Percentiles rank a stretch among this genome's conserved stretches.
Evolutionary conservation across 2,113 vertebrate species (phyloP).

Genomic region (Hippocampus barbouri): DNA sequence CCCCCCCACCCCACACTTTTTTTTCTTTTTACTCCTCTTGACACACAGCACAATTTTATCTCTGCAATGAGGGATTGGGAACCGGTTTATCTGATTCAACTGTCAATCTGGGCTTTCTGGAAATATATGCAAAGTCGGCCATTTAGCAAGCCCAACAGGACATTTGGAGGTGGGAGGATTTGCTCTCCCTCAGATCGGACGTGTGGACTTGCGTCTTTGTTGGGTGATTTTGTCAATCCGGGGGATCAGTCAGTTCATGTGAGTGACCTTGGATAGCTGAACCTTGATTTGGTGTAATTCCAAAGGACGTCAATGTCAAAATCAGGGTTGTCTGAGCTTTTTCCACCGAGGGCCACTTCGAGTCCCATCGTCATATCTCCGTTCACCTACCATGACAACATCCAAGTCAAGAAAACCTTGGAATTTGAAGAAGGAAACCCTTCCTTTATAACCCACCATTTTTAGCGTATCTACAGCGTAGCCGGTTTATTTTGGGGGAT

Average conservation of each 20-base stretch:
- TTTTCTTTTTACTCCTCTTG: constrained; percentile 38
- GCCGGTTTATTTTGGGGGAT: no score
- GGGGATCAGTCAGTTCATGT: constrained; percentile 54
- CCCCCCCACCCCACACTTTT: constrained; percentile 36
- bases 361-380: no score
- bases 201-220: constrained; percentile 45
- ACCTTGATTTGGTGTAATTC: constrained; percentile 43
- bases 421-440: no score
- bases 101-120: constrained; percentile 39
- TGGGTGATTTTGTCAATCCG: constrained; percentile 58
- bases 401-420: no score
- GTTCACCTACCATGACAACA: no score
- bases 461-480: no score
- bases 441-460: no score
- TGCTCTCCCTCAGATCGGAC: constrained; percentile 28
- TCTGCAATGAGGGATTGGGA: constrained; percentile 60
- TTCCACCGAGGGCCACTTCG: constrained; percentile 34
- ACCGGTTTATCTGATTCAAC: constrained; percentile 58
- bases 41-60: constrained; percentile 45
- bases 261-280: constrained; percentile 20
- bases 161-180: constrained; percentile 53
- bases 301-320: constrained; percentile 35
- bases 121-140: constrained; percentile 18
- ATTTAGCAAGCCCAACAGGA: constrained; percentile 52
- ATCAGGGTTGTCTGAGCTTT: background rate